Base-by-base conservation (phyloP, 2,797 vertebrate species). In the Chelon auratus region DNA sequence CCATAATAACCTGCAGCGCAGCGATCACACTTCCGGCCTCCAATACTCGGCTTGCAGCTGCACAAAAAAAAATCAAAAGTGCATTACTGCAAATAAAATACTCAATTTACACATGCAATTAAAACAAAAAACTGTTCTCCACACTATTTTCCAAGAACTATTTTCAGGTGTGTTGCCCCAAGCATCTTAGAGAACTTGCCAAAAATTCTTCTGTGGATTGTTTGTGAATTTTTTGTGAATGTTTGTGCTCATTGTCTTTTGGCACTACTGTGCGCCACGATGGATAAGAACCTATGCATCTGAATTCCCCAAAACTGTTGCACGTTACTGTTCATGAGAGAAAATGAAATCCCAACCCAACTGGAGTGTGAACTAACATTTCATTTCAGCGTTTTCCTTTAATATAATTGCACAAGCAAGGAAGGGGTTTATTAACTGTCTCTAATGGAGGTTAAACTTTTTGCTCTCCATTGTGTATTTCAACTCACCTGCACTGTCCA, bases 41-140 rank as follows among this genome's bases (percentile, higher is more conserved):
- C 89, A 51, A 98, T 92, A 78, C 95, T 93, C 12, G 94, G 93
- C 82, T 96, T 97, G 89, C 97, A 99, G 13, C 97, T 99, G 11
- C 17, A 83, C 63, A 39, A 74, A 80, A 61, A 84, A 22, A 22
- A 22, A 22, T 22, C 22, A 22, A 75, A 26, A 84, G 2, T 22
- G 3, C 2, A 45, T 62, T 3, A 40, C 73, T 0, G 15, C 30
- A 9, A 9, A 5, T 42, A 47, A 55, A 58, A 18, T 39, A 3
- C 4, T 33, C 15, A 54, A 15, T 7, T 0, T 39, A 22, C 14
- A 47, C 9, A 47, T 43, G 40, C 17, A 48, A 42, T 26, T 40
- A 7, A 45, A 45, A 47, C 22, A 22, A 22, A 43, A 2, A 6
- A 0, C 4, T 15, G 15, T 43, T 43, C 30, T 47, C 8, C 7